Percentiles rank a stretch among this genome's conserved stretches.
Evolutionary conservation across 2,797 vertebrate species (phyloP).

Genomic region (Cossypha heuglini): DNA sequence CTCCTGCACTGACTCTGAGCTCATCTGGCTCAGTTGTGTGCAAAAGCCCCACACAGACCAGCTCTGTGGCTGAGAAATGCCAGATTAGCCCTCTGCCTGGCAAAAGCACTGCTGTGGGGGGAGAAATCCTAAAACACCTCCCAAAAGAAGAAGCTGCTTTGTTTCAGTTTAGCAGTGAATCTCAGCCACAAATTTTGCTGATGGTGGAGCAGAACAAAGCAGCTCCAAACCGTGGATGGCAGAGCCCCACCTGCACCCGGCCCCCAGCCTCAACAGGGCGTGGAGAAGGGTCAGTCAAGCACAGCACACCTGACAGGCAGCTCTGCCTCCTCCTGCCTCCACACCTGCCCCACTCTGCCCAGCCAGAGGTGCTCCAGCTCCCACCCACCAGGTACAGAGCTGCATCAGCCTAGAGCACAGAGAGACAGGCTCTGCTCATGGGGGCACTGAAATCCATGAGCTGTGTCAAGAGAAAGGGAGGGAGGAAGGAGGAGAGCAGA

Average conservation of each 20-base stretch:
- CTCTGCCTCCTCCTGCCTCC: neutral
- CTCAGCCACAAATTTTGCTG: neutral
- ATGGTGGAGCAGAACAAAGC: neutral
- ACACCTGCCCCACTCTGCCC: fast-evolving
- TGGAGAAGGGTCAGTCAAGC: neutral
- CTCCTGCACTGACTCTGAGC: neutral
- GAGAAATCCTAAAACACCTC: neutral
- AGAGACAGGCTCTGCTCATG: neutral
- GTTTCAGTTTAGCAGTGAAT: neutral
- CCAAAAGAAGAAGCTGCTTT: neutral
- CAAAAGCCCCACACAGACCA: neutral
- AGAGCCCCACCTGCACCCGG: neutral
- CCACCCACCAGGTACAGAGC: neutral
- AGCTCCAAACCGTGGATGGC: fast-evolving
- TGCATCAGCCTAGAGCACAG: neutral
- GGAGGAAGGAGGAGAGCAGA: neutral
- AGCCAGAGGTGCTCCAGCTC: neutral
- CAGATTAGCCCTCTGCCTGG: neutral
- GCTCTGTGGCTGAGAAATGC: neutral
- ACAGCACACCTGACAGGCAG: neutral
- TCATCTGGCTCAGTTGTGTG: fast-evolving
- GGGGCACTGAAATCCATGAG: neutral
- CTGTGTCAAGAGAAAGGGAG: neutral
- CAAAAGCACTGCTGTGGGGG: neutral
- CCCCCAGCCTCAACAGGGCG: neutral